A percentile compares a stretch with the other conserved stretches of the same genome.
Evolutionary conservation across 2,888 invertebrate genomes (phyloP).

Genomic region (Erebia aethiops): DNA sequence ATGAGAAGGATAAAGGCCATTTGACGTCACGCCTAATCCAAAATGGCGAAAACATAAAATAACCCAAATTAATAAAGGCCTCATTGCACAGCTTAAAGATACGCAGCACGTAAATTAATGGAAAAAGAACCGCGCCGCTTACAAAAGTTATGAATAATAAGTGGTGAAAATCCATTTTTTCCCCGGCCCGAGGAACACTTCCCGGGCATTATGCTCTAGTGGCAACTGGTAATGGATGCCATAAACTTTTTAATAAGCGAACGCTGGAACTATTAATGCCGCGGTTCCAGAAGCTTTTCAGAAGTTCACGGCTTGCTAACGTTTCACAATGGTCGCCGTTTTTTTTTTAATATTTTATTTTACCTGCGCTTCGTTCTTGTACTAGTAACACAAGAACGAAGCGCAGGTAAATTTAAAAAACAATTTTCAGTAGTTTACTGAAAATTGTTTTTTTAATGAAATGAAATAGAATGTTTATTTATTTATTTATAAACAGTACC

Average conservation of each 20-base stretch:
- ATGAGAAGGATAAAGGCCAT: too few species aligned
- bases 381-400: too few species aligned
- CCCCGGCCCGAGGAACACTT: slow-evolving; percentile 34
- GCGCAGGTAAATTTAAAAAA: too few species aligned
- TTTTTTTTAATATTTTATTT: too few species aligned
- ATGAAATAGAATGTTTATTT: too few species aligned
- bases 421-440: too few species aligned
- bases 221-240: slow-evolving; percentile 34
- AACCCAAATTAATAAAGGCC: not conserved
- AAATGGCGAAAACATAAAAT: not conserved
- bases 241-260: slow-evolving; percentile 47
- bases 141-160: slow-evolving; percentile 26
- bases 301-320: slow-evolving; percentile 8
- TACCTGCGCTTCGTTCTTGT: too few species aligned
- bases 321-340: not conserved
- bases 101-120: not conserved
- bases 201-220: slow-evolving; percentile 34
- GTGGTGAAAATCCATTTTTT: slow-evolving; percentile 33
- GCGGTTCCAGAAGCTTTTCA: slow-evolving; percentile 35
- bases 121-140: slow-evolving; percentile 19
- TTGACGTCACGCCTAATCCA: too few species aligned
- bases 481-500: too few species aligned
- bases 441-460: not conserved
- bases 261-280: slow-evolving; percentile 43
- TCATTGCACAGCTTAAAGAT: not conserved